Base-by-base conservation (phyloP, 2,797 vertebrate species). In the Myotis planiceps region DNA sequence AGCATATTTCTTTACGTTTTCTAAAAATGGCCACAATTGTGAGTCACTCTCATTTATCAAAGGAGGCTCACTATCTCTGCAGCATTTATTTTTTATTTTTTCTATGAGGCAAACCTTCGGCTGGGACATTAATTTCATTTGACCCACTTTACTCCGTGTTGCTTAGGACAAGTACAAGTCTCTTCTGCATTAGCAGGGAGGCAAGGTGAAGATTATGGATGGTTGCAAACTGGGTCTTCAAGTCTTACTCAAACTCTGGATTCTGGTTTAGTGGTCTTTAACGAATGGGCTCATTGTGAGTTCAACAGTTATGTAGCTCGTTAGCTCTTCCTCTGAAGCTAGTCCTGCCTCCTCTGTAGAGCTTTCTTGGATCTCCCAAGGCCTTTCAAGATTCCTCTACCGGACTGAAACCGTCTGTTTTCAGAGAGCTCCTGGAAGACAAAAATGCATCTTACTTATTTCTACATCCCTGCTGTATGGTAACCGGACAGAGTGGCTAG, bases 11-110 rank as follows among this genome's bases (percentile, higher is more conserved):
- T 96, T 97, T 97, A 97, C 45, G 60, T 97, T 97, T 97, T 95
- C 95, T 97, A 97, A 95, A 97, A 97, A 91, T 90, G 96, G 82
- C 78, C 39, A 27, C 85, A 45, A 76, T 92, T 92, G 86, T 95
- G 92, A 97, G 87, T 97, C 85, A 95, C 75, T 95, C 79, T 95
- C 94, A 95, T 97, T 96, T 97, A 96, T 97, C 97, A 97, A 94
- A 95, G 37, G 45, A 90, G 68, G 16, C 18, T 92, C 83, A 68
- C 88, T 94, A 39, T 92, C 85, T 85, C 90, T 90, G 82, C 55
- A 88, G 83, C 90, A 88, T 96, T 97, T 96, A 96, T 93, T 94
- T 95, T 96, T 97, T 96, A 95, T 94, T 93, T 95, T 96, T 86
- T 82, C 96, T 94, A 92, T 83, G 95, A 96, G 94, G 79, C 78